Percentiles rank a stretch among this genome's conserved stretches.
Conservation (phyloP, 1,140 invertebrate species). For the Lamellibrachia luymesi region DNA sequence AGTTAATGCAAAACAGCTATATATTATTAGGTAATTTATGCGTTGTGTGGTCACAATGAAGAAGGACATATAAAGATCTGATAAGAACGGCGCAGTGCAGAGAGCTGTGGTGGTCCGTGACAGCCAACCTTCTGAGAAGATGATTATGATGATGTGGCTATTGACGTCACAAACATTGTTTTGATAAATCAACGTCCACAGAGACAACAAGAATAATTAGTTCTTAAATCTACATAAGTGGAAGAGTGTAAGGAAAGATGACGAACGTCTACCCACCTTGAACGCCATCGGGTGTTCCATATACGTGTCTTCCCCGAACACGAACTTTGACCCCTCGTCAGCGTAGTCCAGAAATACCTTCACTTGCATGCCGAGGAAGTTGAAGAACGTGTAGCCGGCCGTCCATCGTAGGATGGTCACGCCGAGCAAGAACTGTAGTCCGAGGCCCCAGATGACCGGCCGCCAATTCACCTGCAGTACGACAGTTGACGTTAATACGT, state of each 20-base stretch:
- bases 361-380: slow-evolving; percentile 71
- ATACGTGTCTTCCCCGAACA: slow-evolving; percentile 77
- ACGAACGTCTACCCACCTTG: slow-evolving; percentile 60
- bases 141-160: too few relatives aligned
- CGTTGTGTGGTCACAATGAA: too few relatives aligned
- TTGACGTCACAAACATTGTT: too few relatives aligned
- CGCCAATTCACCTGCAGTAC: slow-evolving; percentile 29
- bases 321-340: slow-evolving; percentile 74
- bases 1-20: too few relatives aligned
- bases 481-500: background rate
- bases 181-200: too few relatives aligned
- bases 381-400: slow-evolving; percentile 71
- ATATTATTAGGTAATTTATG: too few relatives aligned
- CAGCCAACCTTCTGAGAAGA: too few relatives aligned
- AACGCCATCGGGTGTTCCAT: slow-evolving; percentile 59
- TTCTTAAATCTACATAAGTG: too few relatives aligned
- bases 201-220: too few relatives aligned
- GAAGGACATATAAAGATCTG: too few relatives aligned
- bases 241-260: background rate
- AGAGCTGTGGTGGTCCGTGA: too few relatives aligned
- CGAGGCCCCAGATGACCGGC: slow-evolving; percentile 72
- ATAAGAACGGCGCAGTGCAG: too few relatives aligned
- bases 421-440: slow-evolving; percentile 80
- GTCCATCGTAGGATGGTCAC: slow-evolving; percentile 81
- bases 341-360: slow-evolving; percentile 75